phyloP scores from a whole-genome alignment of 1,140 invertebrate genomes.

The Pseudomyrmex pallidus region DNA sequence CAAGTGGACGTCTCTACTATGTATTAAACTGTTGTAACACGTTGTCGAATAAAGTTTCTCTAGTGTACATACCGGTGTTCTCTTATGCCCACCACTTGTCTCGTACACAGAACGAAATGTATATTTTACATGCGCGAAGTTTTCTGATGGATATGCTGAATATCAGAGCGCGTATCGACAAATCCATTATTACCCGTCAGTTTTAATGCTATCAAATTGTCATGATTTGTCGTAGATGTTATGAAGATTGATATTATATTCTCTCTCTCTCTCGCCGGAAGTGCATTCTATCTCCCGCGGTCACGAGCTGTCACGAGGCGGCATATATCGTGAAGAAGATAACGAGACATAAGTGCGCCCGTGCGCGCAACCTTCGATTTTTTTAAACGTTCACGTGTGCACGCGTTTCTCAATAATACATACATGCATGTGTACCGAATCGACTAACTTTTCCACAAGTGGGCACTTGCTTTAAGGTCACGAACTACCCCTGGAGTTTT shows the following conservation, averaged over 20 bases:
- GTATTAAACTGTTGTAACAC: too few species aligned
- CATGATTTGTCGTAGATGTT: not conserved
- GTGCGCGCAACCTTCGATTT: slow-evolving; percentile 36
- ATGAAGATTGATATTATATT: slow-evolving; percentile 10
- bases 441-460: slow-evolving; percentile 62
- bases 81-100: too few species aligned
- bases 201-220: not conserved
- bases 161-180: not conserved
- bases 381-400: slow-evolving; percentile 22
- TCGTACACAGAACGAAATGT: not conserved
- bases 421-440: slow-evolving; percentile 20
- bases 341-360: not conserved
- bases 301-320: not conserved
- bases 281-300: too few species aligned
- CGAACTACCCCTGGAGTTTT: slow-evolving; percentile 8
- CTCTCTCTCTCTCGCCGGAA: too few species aligned
- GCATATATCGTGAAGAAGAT: not conserved
- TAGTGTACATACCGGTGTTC: too few species aligned
- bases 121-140: not conserved
- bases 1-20: too few species aligned
- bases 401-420: slow-evolving; percentile 46
- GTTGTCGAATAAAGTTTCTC: too few species aligned
- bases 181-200: not conserved
- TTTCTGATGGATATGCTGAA: not conserved
- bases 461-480: slow-evolving; percentile 29